Evolutionary conservation across 2,888 invertebrate species (phyloP), one percentile per base, ranked within the genome.

Genomic region (Xestia sexstrigata): DNA sequence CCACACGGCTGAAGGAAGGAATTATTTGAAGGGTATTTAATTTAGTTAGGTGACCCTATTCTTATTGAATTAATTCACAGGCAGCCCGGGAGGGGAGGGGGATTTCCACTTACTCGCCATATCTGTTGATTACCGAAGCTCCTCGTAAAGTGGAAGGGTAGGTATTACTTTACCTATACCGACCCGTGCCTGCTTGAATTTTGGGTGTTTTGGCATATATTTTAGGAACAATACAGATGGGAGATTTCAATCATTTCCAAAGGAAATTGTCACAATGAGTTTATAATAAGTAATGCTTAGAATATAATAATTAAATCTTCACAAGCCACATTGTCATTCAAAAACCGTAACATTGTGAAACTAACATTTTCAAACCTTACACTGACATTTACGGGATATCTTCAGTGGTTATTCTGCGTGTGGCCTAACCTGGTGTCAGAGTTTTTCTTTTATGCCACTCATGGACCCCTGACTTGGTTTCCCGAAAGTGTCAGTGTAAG

Each of bases 121-220:
- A n/a, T 49, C 58, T 26, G 58, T 17, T 58, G 15, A 58, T 77
- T 75, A 81, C 49, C 39, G 63, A 66, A 73, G 60, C 71, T 49
- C 58, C 58, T 26, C 58, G 26, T 58, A 26, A 26, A 58, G 26
- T 15, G n/a, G n/a, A 55, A 55, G 26, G 26, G 55, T 35, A 35
- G 3, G 3, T 58, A 58, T 26, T 26, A 6, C 26, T 58, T 26
- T 58, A 58, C 26, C 58, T 1, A 58, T 58, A 15, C 13, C 58
- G 26, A 58, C 15, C 15, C 26, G 58, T 23, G 55, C 26, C 0
- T 15, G 15, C 7, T 52, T 1, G 2, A 58, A 26, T 7, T 0
- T 15, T 15, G 15, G 15, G 26, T 58, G 11, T 58, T 26, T 30
- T 30, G 17, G 30, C 8, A 26, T 8, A 60, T 17, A 17, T 17